Conservation (phyloP, 2,797 vertebrate species). For the Amphiprion clarkii region DNA sequence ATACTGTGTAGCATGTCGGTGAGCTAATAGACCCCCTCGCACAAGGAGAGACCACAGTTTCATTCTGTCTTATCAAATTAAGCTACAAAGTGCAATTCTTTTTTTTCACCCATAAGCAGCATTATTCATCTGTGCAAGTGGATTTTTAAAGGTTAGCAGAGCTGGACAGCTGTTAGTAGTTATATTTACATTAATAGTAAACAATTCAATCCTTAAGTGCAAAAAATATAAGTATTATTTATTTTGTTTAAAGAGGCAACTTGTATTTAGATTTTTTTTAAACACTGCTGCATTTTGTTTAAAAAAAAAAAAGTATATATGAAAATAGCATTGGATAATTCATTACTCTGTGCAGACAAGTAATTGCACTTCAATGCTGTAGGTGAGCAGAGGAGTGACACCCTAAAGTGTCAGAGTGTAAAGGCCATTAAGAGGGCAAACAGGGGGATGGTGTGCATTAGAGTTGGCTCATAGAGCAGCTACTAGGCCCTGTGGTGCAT, state of each 20-base stretch:
- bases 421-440: conserved; percentile 72
- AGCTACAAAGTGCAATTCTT: conserved; percentile 45
- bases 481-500: conserved; percentile 65
- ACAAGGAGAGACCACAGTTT: conserved; percentile 69
- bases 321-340: background rate
- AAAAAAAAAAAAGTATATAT: conserved; percentile 1
- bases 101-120: conserved; percentile 23
- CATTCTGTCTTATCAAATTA: conserved; percentile 70
- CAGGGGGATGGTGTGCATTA: conserved; percentile 59
- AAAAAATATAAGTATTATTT: background rate
- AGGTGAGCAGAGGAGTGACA: conserved; percentile 57
- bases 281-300: background rate
- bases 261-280: background rate
- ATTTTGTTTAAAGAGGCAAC: background rate
- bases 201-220: background rate
- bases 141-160: conserved; percentile 5
- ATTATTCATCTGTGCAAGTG: background rate
- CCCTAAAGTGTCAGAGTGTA: conserved; percentile 42
- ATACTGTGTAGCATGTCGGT: conserved; percentile 76
- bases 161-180: background rate
- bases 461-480: conserved; percentile 63
- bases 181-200: conserved; percentile 7
- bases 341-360: conserved; percentile 36
- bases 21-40: conserved; percentile 83
- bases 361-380: conserved; percentile 40